A percentile compares a stretch with the other conserved stretches of the same genome.
phyloP scores from a whole-genome alignment of 1,140 invertebrate genomes.

The Drosophila serrata region DNA sequence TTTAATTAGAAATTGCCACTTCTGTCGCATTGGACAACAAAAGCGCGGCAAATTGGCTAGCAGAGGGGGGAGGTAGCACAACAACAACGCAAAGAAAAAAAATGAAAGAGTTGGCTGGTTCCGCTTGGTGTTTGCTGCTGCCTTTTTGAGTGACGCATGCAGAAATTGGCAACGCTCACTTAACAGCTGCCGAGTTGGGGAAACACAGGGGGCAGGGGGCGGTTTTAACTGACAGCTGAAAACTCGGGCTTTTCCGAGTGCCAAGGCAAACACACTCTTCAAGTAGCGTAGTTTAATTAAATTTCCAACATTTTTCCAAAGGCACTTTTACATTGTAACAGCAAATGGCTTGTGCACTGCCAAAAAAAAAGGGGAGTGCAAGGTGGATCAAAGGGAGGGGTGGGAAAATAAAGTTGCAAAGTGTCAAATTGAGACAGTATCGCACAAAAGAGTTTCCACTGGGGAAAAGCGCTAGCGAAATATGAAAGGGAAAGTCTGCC shows the following conservation, averaged over 20 bases:
- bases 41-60: conserved; percentile 76
- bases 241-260: conserved; percentile 21
- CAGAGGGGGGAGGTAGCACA: neutral
- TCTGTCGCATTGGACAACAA: conserved; percentile 80
- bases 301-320: conserved; percentile 71
- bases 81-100: neutral
- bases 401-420: conserved; percentile 53
- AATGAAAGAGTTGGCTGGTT: conserved; percentile 59
- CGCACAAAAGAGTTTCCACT: conserved; percentile 48
- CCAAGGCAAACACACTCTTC: conserved; percentile 66
- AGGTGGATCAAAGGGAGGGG: conserved; percentile 1
- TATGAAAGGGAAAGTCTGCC: conserved; percentile 41
- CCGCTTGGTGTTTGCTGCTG: conserved; percentile 39
- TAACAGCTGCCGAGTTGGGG: conserved; percentile 51
- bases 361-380: conserved; percentile 40
- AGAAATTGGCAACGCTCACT: conserved; percentile 69
- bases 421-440: conserved; percentile 67
- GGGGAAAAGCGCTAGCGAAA: neutral
- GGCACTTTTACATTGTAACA: conserved; percentile 65
- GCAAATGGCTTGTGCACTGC: conserved; percentile 37
- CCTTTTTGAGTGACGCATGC: conserved; percentile 74
- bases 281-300: conserved; percentile 75
- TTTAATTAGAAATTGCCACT: conserved; percentile 84
- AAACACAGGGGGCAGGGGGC: conserved; percentile 18
- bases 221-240: conserved; percentile 63